Conservation (phyloP, 2,797 vertebrate genomes). For the Acestrorhynchus altus region DNA sequence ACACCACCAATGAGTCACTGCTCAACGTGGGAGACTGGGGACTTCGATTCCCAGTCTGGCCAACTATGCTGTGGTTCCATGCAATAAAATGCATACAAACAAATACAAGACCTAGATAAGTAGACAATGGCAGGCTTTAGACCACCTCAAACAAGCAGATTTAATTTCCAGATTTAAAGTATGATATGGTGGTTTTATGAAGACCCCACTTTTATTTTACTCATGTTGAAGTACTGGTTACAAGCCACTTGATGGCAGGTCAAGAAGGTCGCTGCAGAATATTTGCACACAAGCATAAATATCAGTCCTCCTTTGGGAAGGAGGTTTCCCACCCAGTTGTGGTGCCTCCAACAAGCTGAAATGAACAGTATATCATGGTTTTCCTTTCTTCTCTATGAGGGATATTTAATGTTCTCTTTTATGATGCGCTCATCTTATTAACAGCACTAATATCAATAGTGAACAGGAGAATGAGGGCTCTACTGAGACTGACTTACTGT, state of each 20-base stretch:
- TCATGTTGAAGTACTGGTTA: background rate
- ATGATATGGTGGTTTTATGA: slow-evolving; percentile 6
- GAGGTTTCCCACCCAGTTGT: slow-evolving; percentile 2
- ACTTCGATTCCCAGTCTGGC: too few relatives aligned
- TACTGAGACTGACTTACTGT: slow-evolving; percentile 53
- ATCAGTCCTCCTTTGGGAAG: slow-evolving; percentile 1
- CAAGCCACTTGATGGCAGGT: background rate
- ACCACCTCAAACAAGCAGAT: background rate
- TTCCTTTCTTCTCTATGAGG: slow-evolving; percentile 61
- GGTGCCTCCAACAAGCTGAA: background rate
- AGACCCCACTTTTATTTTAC: background rate
- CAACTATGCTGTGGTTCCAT: too few relatives aligned
- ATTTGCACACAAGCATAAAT: slow-evolving; percentile 6
- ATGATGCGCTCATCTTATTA: slow-evolving; percentile 60
- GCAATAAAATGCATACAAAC: too few relatives aligned
- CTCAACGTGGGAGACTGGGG: too few relatives aligned
- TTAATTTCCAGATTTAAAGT: background rate
- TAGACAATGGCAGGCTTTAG: background rate
- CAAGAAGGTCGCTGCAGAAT: background rate
- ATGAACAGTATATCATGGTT: slow-evolving; percentile 34
- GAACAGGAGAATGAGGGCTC: slow-evolving; percentile 42
- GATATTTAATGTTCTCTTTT: slow-evolving; percentile 31
- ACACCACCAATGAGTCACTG: too few relatives aligned
- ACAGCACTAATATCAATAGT: slow-evolving; percentile 57
- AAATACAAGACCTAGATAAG: slow-evolving; percentile 1